These are phyloP conservation scores for Galemys pyrenaicus DNA, from an alignment of 2,113 vertebrate genomes.

Conservation along the genomic window DNA sequence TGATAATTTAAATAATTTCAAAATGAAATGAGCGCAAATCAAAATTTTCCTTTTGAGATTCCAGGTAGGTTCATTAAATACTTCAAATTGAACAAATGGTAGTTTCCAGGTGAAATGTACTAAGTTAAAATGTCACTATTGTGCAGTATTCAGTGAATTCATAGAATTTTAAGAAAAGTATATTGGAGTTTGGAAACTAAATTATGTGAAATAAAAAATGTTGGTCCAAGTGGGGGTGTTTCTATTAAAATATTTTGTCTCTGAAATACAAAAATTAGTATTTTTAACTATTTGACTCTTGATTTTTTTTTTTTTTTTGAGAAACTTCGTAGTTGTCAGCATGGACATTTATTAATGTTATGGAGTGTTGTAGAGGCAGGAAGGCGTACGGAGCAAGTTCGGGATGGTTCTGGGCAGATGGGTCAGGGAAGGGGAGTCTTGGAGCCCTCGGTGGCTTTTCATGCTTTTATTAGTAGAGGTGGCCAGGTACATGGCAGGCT, in stretches of 20 bases:
- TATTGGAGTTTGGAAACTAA: neutral
- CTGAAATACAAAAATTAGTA: neutral
- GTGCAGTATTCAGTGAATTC: neutral
- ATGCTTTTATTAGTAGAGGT: too few species aligned
- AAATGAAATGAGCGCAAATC: neutral
- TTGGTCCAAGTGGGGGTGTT: neutral
- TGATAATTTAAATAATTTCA: neutral
- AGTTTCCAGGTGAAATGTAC: neutral
- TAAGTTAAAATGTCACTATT: neutral
- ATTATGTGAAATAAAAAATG: neutral
- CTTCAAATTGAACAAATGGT: neutral
- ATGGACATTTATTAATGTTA: neutral
- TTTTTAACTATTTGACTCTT: neutral
- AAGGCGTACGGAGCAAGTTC: too few species aligned
- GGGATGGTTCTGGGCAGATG: too few species aligned
- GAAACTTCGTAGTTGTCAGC: neutral
- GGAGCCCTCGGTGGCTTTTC: too few species aligned
- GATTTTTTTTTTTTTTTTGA: neutral
- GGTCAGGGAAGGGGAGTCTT: too few species aligned
- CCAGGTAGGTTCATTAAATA: neutral
- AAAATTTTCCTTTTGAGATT: neutral
- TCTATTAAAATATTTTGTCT: neutral
- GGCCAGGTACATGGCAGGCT: too few species aligned
- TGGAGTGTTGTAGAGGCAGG: too few species aligned
- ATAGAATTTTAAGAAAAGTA: conserved; percentile 24